phyloP scores from a whole-genome alignment of 2,113 vertebrate species.

The Rutilus rutilus region DNA sequence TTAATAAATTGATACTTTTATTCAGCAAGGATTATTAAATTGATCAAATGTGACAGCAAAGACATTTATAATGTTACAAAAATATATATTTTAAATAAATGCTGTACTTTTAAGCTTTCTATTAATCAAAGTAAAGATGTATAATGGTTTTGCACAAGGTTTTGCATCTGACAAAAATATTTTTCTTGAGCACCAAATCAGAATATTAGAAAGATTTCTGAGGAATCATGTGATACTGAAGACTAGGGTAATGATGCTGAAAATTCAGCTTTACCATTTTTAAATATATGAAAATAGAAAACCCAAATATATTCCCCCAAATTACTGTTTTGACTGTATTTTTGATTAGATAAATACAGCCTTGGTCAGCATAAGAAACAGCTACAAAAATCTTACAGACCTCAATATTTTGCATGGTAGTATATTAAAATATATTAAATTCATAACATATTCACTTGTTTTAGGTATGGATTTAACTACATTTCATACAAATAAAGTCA shows the following conservation, averaged over 20 bases:
- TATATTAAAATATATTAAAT: too few species aligned
- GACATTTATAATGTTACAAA: not conserved
- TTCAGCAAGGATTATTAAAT: too few species aligned
- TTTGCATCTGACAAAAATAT: not conserved
- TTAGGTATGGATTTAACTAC: too few species aligned
- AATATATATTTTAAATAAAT: not conserved
- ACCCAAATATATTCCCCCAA: not conserved
- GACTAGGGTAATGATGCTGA: not conserved
- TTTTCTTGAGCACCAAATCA: not conserved
- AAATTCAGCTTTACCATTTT: not conserved
- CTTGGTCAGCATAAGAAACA: not conserved
- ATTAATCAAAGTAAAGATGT: not conserved
- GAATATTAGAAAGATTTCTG: not conserved
- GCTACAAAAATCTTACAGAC: too few species aligned
- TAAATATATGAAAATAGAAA: not conserved
- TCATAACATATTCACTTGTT: too few species aligned
- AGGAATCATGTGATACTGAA: not conserved
- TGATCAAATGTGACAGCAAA: not conserved
- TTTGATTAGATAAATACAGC: not conserved
- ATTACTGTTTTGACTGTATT: not conserved
- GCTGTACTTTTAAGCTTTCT: not conserved
- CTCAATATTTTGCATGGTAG: too few species aligned
- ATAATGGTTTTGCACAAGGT: not conserved
- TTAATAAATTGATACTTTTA: not conserved
- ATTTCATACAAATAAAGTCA: not conserved